Conservation (phyloP, 2,797 vertebrate genomes). For the Muraenolepis orangiensis region DNA sequence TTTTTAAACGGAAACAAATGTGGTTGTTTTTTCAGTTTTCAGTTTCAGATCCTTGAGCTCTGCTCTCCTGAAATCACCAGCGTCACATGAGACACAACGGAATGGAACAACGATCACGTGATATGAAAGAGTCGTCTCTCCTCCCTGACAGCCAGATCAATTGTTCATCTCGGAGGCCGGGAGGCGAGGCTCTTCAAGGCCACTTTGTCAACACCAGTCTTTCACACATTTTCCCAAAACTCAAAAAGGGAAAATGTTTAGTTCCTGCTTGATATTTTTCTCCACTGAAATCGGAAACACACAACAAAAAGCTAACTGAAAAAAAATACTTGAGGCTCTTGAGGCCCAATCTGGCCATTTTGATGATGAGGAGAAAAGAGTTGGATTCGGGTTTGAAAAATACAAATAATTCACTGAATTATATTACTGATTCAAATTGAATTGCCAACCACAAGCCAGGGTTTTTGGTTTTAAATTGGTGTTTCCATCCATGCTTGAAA, state of each 20-base stretch:
- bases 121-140: slow-evolving; percentile 27
- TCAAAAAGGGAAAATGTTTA: slow-evolving; percentile 15
- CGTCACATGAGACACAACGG: slow-evolving; percentile 47
- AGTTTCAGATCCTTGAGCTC: neutral
- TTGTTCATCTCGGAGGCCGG: slow-evolving; percentile 21
- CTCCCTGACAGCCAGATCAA: slow-evolving; percentile 24
- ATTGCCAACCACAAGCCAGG: neutral
- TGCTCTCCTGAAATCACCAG: slow-evolving; percentile 44
- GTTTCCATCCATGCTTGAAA: neutral
- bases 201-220: slow-evolving; percentile 50
- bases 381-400: no score
- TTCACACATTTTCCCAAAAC: slow-evolving; percentile 12
- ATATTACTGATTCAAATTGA: neutral
- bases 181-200: slow-evolving; percentile 47
- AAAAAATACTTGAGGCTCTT: neutral
- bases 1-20: no score
- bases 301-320: neutral
- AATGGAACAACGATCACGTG: slow-evolving; percentile 39
- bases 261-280: slow-evolving; percentile 6
- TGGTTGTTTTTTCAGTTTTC: neutral
- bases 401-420: neutral
- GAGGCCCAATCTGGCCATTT: neutral
- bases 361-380: neutral
- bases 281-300: slow-evolving; percentile 19
- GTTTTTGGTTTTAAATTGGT: neutral